Evolutionary conservation across 23 tunicate species (phyloP), one percentile per base, ranked within the genome.

Genomic region (Trididemnum clinides): DNA sequence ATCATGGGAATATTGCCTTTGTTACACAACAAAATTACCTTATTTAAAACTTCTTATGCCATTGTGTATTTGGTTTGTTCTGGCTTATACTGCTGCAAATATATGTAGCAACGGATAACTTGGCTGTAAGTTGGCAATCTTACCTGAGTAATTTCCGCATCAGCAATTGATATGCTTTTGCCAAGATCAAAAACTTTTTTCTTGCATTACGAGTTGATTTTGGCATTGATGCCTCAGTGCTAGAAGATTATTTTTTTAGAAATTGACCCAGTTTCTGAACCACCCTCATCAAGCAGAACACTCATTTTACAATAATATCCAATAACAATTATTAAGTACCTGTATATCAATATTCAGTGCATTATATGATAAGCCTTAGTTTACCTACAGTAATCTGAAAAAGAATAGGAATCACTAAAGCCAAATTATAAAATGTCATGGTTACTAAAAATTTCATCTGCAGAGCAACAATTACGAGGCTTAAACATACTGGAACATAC

Each of bases 1-100:
- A 62, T 62, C 69, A n/a, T 62, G 69, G 69, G 69, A 62, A 62
- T 62, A 62, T 62, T 62, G n/a, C 69, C 69, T 22, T 62, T 62
- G 15, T 12, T n/a, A 62, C n/a, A 62, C 23, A 62, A 62, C 25
- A 25, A 25, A 62, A 62, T 22, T n/a, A 62, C 15, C 69, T 62
- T 62, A 25, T 62, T 62, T 18, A 62, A 62, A 62, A 62, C 27
- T 62, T 62, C 69, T 62, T 62, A 12, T 62, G 69, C 69, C n/a
- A 62, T 62, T 12, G 27, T 62, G 69, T n/a, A 62, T 22, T 62
- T 62, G 69, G 69, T 62, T 62, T 12, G 69, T 62, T 23, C 69
- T n/a, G 69, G 69, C 69, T 62, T 22, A 62, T 62, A 62, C 69
- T 62, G 69, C 69, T 62, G 69, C 25, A 62, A 62, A 62, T 62